Evolutionary conservation across 1,140 invertebrate species (phyloP), one percentile per base, ranked within the genome.

Genomic region (Whitmania pigra): DNA sequence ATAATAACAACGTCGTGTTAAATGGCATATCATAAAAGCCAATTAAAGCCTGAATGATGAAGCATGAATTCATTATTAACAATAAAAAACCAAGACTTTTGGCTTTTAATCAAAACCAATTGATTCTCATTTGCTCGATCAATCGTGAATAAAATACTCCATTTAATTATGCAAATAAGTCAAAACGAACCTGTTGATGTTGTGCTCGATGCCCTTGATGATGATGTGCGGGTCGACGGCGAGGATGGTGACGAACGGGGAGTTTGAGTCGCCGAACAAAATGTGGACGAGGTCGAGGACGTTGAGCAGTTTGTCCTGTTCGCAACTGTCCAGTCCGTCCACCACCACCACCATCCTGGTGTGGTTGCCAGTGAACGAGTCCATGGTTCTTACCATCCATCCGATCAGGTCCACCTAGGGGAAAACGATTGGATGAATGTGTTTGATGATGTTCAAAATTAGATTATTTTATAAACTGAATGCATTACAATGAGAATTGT

Each of bases 201-300:
- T 94, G 53, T 90, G 86, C 84, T 95, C 93, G 54, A 96, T 93
- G 25, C 93, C 93, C 88, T 95, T 95, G 75, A 93, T 91, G 76
- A 96, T 94, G 74, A 96, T 91, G 82, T 97, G 94, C 2, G 94
- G 94, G 87, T 97, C 94, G 75, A 97, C 93, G 0, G 93, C 93
- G 69, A 97, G 84, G 69, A 97, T 88, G 72, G 93, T 88, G 76
- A 97, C 91, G 82, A 97, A 97, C 0, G 93, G 93, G 73, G 90
- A 89, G 78, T 89, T 88, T 13, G 89, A 87, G 79, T 95, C 90
- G 40, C 90, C 92, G 80, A 98, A 96, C 40, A 98, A 83, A 25
- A 94, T 89, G 82, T 97, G 91, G 53, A 98, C 90, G 4, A 93
- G 92, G 84, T 97, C 95, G 27, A 99, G 84, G 36, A 95, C 87